Conservation (phyloP, 2,888 invertebrate genomes). For the Drosophila barbarae region DNA sequence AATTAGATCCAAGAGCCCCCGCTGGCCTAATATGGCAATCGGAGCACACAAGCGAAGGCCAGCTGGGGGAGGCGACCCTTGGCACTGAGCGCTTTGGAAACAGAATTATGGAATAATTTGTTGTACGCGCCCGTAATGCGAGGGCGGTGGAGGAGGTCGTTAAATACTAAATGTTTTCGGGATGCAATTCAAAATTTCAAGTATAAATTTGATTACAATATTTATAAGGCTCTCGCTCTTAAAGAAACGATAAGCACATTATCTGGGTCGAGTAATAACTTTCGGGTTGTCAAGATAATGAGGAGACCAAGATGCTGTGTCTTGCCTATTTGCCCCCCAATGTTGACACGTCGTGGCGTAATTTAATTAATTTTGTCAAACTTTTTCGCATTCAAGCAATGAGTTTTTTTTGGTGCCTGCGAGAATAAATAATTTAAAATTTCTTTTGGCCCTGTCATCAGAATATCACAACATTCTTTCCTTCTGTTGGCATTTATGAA, state of each 20-base stretch:
- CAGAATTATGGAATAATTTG: slow-evolving; percentile 12
- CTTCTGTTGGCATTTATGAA: not conserved
- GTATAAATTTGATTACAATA: slow-evolving; percentile 13
- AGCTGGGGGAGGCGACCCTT: not conserved
- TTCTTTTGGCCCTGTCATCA: slow-evolving; percentile 1
- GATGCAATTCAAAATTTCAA: slow-evolving; percentile 5
- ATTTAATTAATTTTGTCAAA: slow-evolving; percentile 29
- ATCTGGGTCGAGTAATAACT: not conserved
- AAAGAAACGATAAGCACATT: not conserved
- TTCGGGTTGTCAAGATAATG: slow-evolving; percentile 5
- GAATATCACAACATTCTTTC: not conserved
- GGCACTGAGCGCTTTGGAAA: slow-evolving; percentile 5
- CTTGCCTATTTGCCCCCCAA: not conserved
- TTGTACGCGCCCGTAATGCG: not conserved
- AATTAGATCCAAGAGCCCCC: slow-evolving; percentile 32
- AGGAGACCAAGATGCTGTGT: not conserved
- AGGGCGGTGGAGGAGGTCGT: not conserved
- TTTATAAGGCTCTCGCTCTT: not conserved
- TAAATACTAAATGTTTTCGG: slow-evolving; percentile 3
- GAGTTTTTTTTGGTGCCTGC: slow-evolving; percentile 6
- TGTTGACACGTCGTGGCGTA: slow-evolving; percentile 10
- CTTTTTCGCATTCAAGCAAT: slow-evolving; percentile 26
- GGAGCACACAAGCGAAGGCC: not conserved
- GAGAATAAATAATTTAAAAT: slow-evolving; percentile 27
- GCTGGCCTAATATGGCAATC: slow-evolving; percentile 23